Evolutionary conservation across 2,888 invertebrate genomes (phyloP), one percentile per base, ranked within the genome.

Genomic region (Pyralis farinalis): DNA sequence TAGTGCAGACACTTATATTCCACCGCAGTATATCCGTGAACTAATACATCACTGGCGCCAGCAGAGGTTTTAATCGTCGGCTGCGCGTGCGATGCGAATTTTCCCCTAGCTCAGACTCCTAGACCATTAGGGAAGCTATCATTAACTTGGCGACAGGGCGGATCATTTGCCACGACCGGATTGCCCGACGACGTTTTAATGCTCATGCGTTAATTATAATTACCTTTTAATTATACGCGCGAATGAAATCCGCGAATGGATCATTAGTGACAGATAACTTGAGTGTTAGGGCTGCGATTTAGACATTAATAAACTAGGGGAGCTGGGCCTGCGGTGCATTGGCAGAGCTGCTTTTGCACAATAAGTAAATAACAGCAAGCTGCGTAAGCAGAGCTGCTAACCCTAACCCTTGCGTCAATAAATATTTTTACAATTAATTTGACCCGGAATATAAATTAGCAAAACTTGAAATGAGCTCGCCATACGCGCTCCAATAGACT

Each of bases 31-130:
- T 74, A 81, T 84, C 81, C 80, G 81, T 71, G 73, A 63, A 68
- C 75, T 73, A 83, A 84, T 81, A 76, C 70, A 77, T 80, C 76
- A 78, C 62, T 72, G 81, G 79, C 81, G 81, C 81, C 83, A 74
- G 58, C 61, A 58, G 59, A 57, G 64, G 64, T 68, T 66, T 81
- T 81, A 79, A n/a, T 25, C 25, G 25, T 77, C 75, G 71, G 56
- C 80, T 80, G 79, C 72, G 80, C 72, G 75, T 73, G 77, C 78
- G 71, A 62, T 71, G 83, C 65, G 75, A 76, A 82, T 84, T 86
- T 84, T 74, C 81, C 77, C 71, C 69, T 61, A 37, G 16, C 16
- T 2, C 16, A 16, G 40, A 40, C 37, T 46, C 46, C 42, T 29
- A 29, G 55, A 64, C 69, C 72, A 77, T 81, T 77, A 77, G 76